Percentiles rank a stretch among this genome's conserved stretches.
Conservation (phyloP, 2,113 vertebrate genomes). For the Ciconia stormi region DNA sequence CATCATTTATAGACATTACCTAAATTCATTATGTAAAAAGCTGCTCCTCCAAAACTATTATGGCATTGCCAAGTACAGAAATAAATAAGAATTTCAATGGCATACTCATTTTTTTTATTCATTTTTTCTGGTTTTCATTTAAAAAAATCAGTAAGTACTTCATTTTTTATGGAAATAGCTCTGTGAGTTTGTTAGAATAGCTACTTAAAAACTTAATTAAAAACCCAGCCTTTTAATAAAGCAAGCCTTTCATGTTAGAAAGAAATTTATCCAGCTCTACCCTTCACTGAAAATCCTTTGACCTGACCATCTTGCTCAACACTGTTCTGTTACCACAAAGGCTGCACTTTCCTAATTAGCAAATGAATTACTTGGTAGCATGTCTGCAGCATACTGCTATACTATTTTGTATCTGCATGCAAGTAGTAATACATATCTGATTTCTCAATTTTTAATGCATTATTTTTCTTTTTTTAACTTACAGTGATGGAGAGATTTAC, state of each 20-base stretch:
- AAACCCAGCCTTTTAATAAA: neutral
- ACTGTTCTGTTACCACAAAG: neutral
- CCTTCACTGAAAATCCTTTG: neutral
- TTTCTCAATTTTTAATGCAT: neutral
- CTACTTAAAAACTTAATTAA: neutral
- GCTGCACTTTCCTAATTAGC: neutral
- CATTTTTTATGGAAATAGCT: neutral
- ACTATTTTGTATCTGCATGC: neutral
- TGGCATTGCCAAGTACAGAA: neutral
- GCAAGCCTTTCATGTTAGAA: neutral
- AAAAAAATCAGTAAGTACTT: neutral
- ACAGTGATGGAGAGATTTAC: slow-evolving; percentile 91
- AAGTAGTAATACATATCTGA: neutral
- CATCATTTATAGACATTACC: neutral
- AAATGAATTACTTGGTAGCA: neutral
- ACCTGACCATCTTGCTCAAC: neutral
- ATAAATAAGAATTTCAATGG: neutral
- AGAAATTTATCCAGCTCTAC: neutral
- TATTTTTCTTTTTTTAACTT: slow-evolving; percentile 42
- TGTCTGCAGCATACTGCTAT: neutral
- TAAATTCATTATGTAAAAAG: neutral
- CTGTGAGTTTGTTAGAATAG: neutral
- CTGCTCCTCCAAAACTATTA: neutral
- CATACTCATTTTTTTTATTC: neutral
- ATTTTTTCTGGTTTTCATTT: neutral